Evolutionary conservation across 2,888 invertebrate species (phyloP), one percentile per base, ranked within the genome.

Genomic region (Macrosiphum euphorbiae): DNA sequence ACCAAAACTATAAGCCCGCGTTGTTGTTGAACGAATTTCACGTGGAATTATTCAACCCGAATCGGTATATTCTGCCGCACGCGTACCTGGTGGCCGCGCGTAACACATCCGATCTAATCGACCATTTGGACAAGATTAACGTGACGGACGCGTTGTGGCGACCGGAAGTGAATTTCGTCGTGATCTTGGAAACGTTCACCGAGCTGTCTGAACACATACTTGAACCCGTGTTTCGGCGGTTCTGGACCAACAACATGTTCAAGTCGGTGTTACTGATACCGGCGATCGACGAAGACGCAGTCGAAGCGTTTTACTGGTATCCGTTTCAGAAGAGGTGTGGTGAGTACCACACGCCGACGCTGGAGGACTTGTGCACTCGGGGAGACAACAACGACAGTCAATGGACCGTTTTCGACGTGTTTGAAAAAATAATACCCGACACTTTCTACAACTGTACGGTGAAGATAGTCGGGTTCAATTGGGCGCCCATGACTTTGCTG

Each of bases 401-500:
- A 50, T 55, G 55, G 85, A 55, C 24, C 61, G 61, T 24, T 11
- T 0, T n/a, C 13, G 41, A 41, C 8, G 20, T 50, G 41, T 94
- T 90, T 61, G 67, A 16, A 35, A 41, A 90, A 55, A n/a, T 67
- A 4, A 52, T 94, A n/a, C 94, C 94, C 8, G 24, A 61, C 41
- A 41, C 28, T 24, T 94, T 94, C 50, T 0, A 47, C 86, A 41
- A 28, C 13, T 94, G 94, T 50, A 87, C 55, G 26, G 61, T 94
- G 24, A 94, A 44, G 52, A 91, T 94, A 44, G 92, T 90, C 28
- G 94, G 78, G 50, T 94, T 94, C 47, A 44, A 94, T 85, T 94
- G 94, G 94, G 94, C 94, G 24, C 94, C 94, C 2, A 85, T 85
- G 90, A 61, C 85, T 24, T 28, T 90, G 67, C 50, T 94, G 44